A percentile compares a stretch with the other conserved stretches of the same genome.
These are phyloP conservation scores for Battus philenor DNA, from an alignment of 1,140 invertebrate genomes.

Conservation along the genomic window DNA sequence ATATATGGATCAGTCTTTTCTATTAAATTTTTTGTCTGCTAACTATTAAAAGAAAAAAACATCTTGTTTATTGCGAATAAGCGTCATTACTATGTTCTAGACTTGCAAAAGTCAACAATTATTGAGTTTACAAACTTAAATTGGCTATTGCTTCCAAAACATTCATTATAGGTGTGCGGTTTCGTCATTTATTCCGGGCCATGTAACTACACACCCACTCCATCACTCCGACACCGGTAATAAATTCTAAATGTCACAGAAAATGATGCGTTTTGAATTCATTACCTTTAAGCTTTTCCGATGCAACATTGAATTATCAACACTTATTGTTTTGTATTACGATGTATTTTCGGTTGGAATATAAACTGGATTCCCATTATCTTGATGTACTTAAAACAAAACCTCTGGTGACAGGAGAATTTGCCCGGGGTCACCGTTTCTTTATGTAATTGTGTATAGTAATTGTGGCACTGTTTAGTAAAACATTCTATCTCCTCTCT, in stretches of 20 bases:
- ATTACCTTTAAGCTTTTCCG: conserved; percentile 31
- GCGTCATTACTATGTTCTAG: too few species aligned
- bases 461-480: conserved; percentile 4
- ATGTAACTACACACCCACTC: conserved; percentile 33
- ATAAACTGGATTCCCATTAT: conserved; percentile 2
- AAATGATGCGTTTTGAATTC: conserved; percentile 53
- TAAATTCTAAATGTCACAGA: conserved; percentile 58
- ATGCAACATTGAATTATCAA: conserved; percentile 10
- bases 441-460: conserved; percentile 3
- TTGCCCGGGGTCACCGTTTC: conserved; percentile 2
- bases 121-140: too few species aligned
- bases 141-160: neutral
- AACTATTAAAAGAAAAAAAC: too few species aligned
- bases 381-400: conserved; percentile 12
- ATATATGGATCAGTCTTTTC: too few species aligned
- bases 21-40: too few species aligned
- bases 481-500: neutral
- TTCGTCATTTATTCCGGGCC: conserved; percentile 26
- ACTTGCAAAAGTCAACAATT: too few species aligned
- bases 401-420: conserved; percentile 5
- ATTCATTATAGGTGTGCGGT: conserved; percentile 23
- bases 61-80: too few species aligned
- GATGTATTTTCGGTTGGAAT: conserved; percentile 3
- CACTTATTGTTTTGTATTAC: neutral
- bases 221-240: conserved; percentile 44